phyloP scores from a whole-genome alignment of 2,888 invertebrate species.

The Deroplatys truncata region DNA sequence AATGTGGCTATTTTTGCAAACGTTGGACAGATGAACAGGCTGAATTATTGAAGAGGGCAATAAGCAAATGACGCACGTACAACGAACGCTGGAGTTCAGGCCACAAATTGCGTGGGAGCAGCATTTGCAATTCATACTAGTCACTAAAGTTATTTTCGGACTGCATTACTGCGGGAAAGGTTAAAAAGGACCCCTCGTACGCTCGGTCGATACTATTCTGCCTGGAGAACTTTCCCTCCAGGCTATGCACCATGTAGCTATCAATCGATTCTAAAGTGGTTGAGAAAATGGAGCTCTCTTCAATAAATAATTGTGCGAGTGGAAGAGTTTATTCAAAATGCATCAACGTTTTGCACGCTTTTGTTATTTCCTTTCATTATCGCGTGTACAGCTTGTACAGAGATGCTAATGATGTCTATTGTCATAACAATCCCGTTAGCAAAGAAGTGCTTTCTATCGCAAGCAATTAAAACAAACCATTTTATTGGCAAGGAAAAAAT shows the following conservation, averaged over 20 bases:
- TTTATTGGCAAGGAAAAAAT: too few species aligned
- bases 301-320: neutral
- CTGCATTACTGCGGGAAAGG: neutral
- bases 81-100: neutral
- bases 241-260: neutral
- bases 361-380: neutral
- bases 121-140: neutral
- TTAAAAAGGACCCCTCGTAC: neutral
- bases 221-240: neutral
- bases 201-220: neutral
- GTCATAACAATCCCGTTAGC: neutral
- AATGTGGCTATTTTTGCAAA: neutral
- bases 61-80: conserved; percentile 15
- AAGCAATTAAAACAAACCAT: neutral
- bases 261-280: neutral
- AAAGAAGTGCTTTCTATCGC: neutral
- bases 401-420: neutral
- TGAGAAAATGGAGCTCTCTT: neutral
- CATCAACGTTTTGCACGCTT: neutral
- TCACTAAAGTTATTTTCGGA: neutral
- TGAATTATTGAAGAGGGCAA: neutral
- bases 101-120: neutral
- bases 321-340: neutral
- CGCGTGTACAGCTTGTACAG: neutral
- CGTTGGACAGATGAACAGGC: neutral